These are phyloP conservation scores for Drosophila pseudoobscura DNA, from an alignment of 1,140 invertebrate species.

Conservation along the genomic window DNA sequence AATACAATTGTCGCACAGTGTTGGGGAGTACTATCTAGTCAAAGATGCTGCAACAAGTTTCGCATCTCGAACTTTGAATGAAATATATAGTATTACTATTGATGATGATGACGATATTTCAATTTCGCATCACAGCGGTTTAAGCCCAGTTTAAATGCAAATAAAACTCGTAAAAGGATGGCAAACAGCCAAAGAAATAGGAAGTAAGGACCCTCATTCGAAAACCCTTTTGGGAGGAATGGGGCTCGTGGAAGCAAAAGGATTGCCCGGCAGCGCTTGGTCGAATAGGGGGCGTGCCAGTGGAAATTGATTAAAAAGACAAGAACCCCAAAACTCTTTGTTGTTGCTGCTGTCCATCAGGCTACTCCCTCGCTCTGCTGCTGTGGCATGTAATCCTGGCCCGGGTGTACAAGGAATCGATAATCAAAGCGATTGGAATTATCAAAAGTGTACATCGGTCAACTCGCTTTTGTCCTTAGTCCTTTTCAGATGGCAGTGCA, in stretches of 20 bases:
- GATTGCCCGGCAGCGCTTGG: slow-evolving; percentile 41
- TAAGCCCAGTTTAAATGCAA: slow-evolving; percentile 5
- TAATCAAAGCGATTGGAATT: slow-evolving; percentile 53
- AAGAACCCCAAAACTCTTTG: slow-evolving; percentile 35
- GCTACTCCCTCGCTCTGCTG: not conserved
- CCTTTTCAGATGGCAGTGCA: not conserved
- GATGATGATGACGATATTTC: too few species aligned
- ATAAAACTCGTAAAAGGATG: slow-evolving; percentile 11
- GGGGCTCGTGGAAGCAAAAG: slow-evolving; percentile 26
- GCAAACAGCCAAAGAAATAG: slow-evolving; percentile 16
- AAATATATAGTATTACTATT: too few species aligned
- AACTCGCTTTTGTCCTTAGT: slow-evolving; percentile 9
- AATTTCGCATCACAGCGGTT: not conserved
- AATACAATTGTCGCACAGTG: too few species aligned
- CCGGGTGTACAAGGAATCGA: slow-evolving; percentile 19
- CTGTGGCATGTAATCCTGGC: slow-evolving; percentile 43
- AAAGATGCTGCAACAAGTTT: too few species aligned
- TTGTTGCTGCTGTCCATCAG: slow-evolving; percentile 12
- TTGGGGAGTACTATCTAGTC: too few species aligned
- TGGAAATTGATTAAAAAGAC: slow-evolving; percentile 74
- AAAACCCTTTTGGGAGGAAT: slow-evolving; percentile 26
- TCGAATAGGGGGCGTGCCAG: slow-evolving; percentile 25
- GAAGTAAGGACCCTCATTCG: slow-evolving; percentile 35
- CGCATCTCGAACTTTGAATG: too few species aligned
- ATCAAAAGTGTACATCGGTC: slow-evolving; percentile 29